phyloP scores from a whole-genome alignment of 2,888 invertebrate species.

The Byasa hedistus region DNA sequence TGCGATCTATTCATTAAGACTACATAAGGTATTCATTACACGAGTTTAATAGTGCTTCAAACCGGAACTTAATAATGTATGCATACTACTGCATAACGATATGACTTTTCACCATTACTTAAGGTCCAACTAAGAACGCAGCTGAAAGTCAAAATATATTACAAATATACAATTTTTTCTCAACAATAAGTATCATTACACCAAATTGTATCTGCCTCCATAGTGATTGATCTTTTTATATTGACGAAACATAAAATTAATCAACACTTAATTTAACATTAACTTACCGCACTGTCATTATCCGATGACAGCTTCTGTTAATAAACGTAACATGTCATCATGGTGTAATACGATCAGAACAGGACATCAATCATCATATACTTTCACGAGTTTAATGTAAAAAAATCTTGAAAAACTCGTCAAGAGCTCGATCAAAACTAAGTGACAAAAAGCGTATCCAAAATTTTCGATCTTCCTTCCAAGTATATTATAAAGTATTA shows the following conservation, averaged over 20 bases:
- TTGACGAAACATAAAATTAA: neutral
- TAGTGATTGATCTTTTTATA: neutral
- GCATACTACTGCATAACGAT: neutral
- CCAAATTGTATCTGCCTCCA: neutral
- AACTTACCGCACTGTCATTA: conserved; percentile 15
- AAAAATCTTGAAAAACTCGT: conserved; percentile 10
- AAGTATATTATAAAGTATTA: no score
- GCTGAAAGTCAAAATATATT: no score
- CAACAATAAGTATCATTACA: neutral
- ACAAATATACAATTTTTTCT: no score
- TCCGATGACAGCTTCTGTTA: conserved; percentile 13
- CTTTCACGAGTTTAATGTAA: conserved; percentile 5
- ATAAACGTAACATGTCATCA: conserved; percentile 7
- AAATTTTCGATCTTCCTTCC: no score
- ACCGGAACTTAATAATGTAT: neutral
- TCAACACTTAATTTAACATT: neutral
- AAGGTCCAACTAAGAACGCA: neutral
- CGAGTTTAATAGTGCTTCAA: neutral
- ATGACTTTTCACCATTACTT: no score
- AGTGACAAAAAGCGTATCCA: neutral
- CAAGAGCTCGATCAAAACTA: conserved; percentile 11
- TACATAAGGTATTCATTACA: neutral
- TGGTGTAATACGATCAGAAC: conserved; percentile 17
- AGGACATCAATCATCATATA: conserved; percentile 13
- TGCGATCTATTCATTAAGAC: neutral